Evolutionary conservation across 2,113 vertebrate species (phyloP).

Genomic region (Cebidichthys violaceus): DNA sequence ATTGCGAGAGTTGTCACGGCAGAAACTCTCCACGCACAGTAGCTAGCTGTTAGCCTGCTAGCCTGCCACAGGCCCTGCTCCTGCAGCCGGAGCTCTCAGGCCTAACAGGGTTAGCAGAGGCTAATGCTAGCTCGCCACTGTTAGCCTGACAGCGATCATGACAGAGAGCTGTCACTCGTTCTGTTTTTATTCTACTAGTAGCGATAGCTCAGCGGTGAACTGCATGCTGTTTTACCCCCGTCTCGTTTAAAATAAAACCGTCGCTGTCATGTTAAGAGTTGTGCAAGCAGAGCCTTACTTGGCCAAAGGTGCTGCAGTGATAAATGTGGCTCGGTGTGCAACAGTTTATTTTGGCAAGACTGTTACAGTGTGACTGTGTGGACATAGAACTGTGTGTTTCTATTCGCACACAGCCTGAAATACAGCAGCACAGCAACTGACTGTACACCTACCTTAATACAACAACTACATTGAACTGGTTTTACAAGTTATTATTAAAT

Average conservation of each 20-base stretch:
- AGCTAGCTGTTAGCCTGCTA: slow-evolving; percentile 66
- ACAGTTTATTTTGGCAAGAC: slow-evolving; percentile 77
- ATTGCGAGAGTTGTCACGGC: slow-evolving; percentile 38
- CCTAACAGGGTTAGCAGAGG: slow-evolving; percentile 46
- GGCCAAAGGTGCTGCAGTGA: slow-evolving; percentile 63
- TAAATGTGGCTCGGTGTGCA: slow-evolving; percentile 72
- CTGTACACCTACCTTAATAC: neutral
- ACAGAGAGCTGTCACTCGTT: slow-evolving; percentile 47
- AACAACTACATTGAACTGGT: too few species aligned
- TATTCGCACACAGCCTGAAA: neutral
- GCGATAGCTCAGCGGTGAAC: neutral
- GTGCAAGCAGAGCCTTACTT: slow-evolving; percentile 61
- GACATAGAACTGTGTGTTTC: neutral
- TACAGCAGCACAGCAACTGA: neutral
- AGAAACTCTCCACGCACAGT: slow-evolving; percentile 46
- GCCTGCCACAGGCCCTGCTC: slow-evolving; percentile 72
- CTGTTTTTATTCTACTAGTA: neutral
- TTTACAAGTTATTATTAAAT: neutral
- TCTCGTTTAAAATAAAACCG: slow-evolving; percentile 17
- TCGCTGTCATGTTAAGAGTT: slow-evolving; percentile 52
- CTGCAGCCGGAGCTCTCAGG: slow-evolving; percentile 62
- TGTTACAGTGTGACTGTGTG: slow-evolving; percentile 32
- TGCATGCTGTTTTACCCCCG: neutral
- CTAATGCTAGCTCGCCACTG: slow-evolving; percentile 34
- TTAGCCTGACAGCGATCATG: slow-evolving; percentile 25